Evolutionary conservation across 2,888 invertebrate genomes (phyloP).

Genomic region (Cephus rjabovi): DNA sequence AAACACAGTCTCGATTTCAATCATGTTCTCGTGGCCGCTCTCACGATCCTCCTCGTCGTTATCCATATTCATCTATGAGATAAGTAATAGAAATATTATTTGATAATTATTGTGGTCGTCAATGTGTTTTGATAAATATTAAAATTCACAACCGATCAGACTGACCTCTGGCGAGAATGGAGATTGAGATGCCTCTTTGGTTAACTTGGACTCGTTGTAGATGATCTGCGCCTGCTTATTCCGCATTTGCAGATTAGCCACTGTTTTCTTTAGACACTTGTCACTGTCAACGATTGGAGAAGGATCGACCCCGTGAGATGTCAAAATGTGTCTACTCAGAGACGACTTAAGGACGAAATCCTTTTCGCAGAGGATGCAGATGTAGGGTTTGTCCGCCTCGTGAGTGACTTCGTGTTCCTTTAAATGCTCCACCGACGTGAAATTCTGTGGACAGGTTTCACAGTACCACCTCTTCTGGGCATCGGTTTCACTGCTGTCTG

Average conservation of each 20-base stretch:
- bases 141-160: background rate
- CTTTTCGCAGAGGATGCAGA: slow-evolving; percentile 70
- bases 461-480: slow-evolving; percentile 57
- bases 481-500: slow-evolving; percentile 41
- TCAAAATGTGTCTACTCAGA: slow-evolving; percentile 69
- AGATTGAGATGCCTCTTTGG: slow-evolving; percentile 38
- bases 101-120: background rate
- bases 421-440: slow-evolving; percentile 50
- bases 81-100: background rate
- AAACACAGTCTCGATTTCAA: slow-evolving; percentile 67
- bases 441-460: slow-evolving; percentile 56
- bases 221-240: slow-evolving; percentile 41
- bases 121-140: background rate
- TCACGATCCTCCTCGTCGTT: slow-evolving; percentile 55
- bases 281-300: slow-evolving; percentile 60
- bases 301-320: slow-evolving; percentile 69
- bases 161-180: slow-evolving; percentile 39
- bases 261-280: slow-evolving; percentile 52
- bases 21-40: slow-evolving; percentile 56
- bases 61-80: slow-evolving; percentile 33
- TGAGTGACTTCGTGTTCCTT: slow-evolving; percentile 58
- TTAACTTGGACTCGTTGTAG: slow-evolving; percentile 38
- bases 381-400: slow-evolving; percentile 62
- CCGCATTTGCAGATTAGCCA: slow-evolving; percentile 26
- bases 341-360: slow-evolving; percentile 66